These are phyloP conservation scores for Malurus elegans DNA, from an alignment of 2,113 vertebrate genomes.

Conservation along the genomic window DNA sequence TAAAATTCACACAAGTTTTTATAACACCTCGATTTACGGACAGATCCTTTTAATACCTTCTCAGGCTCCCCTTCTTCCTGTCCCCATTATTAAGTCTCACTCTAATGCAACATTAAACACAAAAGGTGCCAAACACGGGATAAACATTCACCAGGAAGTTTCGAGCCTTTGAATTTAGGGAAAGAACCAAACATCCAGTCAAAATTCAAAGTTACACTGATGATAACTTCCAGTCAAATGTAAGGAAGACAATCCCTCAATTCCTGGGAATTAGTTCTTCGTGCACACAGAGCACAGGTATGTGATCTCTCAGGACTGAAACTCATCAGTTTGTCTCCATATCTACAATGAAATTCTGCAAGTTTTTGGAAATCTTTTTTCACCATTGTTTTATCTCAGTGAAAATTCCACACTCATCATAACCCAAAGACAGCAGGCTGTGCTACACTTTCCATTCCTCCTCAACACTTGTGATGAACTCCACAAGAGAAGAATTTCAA, in stretches of 20 bases:
- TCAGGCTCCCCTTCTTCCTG: neutral
- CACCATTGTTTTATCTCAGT: neutral
- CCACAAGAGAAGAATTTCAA: neutral
- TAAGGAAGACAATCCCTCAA: neutral
- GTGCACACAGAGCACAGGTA: accelerated
- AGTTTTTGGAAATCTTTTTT: neutral
- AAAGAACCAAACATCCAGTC: neutral
- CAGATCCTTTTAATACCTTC: neutral
- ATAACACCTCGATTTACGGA: neutral
- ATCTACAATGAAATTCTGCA: neutral
- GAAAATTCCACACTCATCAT: neutral
- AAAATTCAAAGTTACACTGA: neutral
- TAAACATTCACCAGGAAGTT: accelerated
- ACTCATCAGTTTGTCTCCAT: neutral
- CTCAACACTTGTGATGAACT: neutral
- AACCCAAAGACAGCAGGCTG: neutral
- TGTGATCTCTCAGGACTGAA: neutral
- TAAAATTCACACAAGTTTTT: neutral
- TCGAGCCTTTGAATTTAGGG: neutral
- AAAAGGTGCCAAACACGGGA: neutral
- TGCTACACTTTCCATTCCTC: neutral
- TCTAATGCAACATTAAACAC: neutral
- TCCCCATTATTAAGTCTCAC: neutral
- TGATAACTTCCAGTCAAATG: neutral
- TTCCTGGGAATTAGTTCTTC: neutral